Base-by-base conservation (phyloP, 2,113 vertebrate species). In the Camelus dromedarius region DNA sequence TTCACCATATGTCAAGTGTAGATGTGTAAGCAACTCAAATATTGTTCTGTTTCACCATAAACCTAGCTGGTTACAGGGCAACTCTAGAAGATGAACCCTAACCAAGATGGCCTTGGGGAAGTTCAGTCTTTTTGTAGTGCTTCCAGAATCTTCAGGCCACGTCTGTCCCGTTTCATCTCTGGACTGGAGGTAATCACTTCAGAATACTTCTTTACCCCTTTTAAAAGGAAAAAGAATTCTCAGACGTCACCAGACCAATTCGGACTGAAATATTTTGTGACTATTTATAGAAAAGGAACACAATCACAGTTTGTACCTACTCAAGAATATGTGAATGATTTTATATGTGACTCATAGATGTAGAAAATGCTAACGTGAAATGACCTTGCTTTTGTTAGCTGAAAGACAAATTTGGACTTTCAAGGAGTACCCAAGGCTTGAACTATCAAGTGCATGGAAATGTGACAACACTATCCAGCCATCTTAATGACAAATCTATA, bases 281-380 rank as follows among this genome's bases (percentile, higher is more conserved):
- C 9, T 18, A 32, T 64, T 72, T 69, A 84, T 89, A 75, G 82
- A n/a, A 95, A 87, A 93, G 5, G 19, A 67, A 38, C 6, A 16
- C 6, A 56, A 24, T 16, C 8, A 60, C 14, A 69, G 1, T 79
- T 73, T 90, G 13, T 30, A 46, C 9, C 85, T 93, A 54, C 6
- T 66, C 32, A 69, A 58, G 13, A 91, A 73, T 76, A 72, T 38
- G 5, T 52, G 15, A 11, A 11, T 70, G 35, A 11, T n/a, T 83
- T 79, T 84, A 3, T 58, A 8, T 20, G 24, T 32, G 15, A 60
- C 5, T 12, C 24, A 13, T 30, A 92, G 42, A 19, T 93, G 2
- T 90, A 46, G 28, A 92, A 38, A 70, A 48, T 77, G 6, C 18
- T n/a, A 20, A 32, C 6, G 1, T n/a, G 4, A n/a, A 81, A 50